Conservation (phyloP, 2,113 vertebrate species). For the Colius striatus region DNA sequence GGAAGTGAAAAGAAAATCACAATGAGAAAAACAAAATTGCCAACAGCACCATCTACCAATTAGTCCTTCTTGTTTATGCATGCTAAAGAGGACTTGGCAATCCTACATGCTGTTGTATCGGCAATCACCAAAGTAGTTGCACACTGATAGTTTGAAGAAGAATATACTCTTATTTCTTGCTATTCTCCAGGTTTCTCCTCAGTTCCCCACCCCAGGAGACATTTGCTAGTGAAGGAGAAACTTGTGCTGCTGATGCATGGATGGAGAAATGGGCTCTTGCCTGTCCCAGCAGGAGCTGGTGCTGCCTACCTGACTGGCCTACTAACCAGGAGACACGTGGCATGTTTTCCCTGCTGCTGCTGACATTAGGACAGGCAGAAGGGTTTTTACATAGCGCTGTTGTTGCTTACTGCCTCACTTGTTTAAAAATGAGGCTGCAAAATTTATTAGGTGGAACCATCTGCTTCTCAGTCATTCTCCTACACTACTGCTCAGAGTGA, state of each 20-base stretch:
- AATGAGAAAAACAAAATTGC: background rate
- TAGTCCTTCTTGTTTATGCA: background rate
- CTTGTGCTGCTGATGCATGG: background rate
- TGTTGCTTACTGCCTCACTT: slow-evolving; percentile 31
- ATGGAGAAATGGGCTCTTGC: background rate
- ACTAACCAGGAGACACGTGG: background rate
- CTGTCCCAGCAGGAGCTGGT: background rate
- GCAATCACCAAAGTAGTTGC: background rate
- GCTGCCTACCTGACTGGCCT: background rate
- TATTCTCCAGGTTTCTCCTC: background rate
- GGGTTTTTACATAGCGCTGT: background rate
- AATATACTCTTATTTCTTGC: background rate
- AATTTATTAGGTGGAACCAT: slow-evolving; percentile 65
- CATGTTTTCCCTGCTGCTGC: background rate
- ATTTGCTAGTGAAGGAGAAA: background rate
- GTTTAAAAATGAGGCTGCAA: slow-evolving; percentile 61
- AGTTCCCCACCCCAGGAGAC: background rate
- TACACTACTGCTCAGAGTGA: slow-evolving; percentile 56
- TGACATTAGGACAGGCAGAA: background rate
- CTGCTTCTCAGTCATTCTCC: slow-evolving; percentile 65
- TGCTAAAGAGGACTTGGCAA: background rate
- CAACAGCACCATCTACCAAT: background rate
- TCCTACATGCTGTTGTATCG: background rate
- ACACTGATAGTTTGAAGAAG: background rate
- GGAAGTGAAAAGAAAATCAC: background rate